Evolutionary conservation across 2,888 invertebrate genomes (phyloP), one percentile per base, ranked within the genome.

Genomic region (Drosophila mulleri): DNA sequence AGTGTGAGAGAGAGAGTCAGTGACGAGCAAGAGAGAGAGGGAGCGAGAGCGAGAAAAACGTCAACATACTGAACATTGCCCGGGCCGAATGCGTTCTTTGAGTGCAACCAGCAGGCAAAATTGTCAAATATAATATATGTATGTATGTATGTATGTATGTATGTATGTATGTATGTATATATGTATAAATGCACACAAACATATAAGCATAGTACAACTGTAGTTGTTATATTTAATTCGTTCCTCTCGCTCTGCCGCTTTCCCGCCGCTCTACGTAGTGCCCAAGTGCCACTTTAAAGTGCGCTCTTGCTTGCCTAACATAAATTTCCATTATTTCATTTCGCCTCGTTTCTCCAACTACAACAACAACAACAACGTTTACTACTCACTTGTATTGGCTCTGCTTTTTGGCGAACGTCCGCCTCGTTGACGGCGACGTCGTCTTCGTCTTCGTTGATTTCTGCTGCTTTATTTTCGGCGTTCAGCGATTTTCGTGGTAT

Each of bases 301-400:
- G 65, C 73, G 73, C 80, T 79, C 78, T 71, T 62, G 67, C 64
- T 78, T 67, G 71, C 50, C 73, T 72, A 81, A 84, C 82, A 82
- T 84, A 81, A 83, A 80, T 87, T 87, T 83, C 71, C 87, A 79
- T 83, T 87, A 87, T 84, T 87, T 80, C 69, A 83, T 82, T 83
- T 83, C 78, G 80, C 72, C 59, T 71, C 81, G 74, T 79, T 82
- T 87, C 72, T 57, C 52, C 48, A 64, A 42, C 45, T 54, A 67
- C 58, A 72, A 73, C 64, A 63, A 68, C 64, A 63, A 68, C 75
- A 62, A 71, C 65, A 58, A 42, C 68, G 37, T 53, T 66, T 73
- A 67, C 75, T 78, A 78, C 78, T 79, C 75, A 82, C 76, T 73
- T 76, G 68, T 72, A 76, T 76, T 69, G 72, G 54, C 58, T 68